Conservation (phyloP, 2,888 invertebrate genomes). For the Ommatoiulus sabulosus region DNA sequence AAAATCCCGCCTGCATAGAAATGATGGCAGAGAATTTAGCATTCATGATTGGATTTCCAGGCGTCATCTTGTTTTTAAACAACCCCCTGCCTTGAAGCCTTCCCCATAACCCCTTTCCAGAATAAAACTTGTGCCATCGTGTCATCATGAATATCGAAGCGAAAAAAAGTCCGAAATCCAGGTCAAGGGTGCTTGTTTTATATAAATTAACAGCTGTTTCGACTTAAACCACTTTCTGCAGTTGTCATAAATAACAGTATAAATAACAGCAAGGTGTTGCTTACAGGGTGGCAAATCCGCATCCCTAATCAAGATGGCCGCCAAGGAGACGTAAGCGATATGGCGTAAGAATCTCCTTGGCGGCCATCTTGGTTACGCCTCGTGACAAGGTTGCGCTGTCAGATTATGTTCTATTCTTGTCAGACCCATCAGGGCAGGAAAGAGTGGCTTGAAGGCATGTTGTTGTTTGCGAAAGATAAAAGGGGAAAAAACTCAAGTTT, state of each 20-base stretch:
- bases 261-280: neutral
- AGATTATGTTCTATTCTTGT: too few relatives aligned
- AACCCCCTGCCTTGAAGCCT: neutral
- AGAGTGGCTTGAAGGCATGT: too few relatives aligned
- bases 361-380: too few relatives aligned
- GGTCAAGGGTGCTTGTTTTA: conserved; percentile 23
- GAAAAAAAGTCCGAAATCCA: neutral
- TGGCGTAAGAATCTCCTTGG: too few relatives aligned
- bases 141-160: neutral
- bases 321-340: too few relatives aligned
- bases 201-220: conserved; percentile 34
- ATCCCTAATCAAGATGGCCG: too few relatives aligned
- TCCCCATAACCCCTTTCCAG: neutral
- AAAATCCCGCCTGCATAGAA: neutral
- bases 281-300: neutral
- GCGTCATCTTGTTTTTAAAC: neutral
- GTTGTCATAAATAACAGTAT: neutral
- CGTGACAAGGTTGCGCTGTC: too few relatives aligned
- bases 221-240: neutral
- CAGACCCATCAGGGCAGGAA: too few relatives aligned
- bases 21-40: neutral
- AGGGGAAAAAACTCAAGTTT: too few relatives aligned
- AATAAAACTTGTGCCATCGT: neutral
- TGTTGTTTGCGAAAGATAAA: too few relatives aligned
- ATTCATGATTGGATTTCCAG: neutral